phyloP scores from a whole-genome alignment of 2,888 invertebrate species.

The Nasonia oneida region DNA sequence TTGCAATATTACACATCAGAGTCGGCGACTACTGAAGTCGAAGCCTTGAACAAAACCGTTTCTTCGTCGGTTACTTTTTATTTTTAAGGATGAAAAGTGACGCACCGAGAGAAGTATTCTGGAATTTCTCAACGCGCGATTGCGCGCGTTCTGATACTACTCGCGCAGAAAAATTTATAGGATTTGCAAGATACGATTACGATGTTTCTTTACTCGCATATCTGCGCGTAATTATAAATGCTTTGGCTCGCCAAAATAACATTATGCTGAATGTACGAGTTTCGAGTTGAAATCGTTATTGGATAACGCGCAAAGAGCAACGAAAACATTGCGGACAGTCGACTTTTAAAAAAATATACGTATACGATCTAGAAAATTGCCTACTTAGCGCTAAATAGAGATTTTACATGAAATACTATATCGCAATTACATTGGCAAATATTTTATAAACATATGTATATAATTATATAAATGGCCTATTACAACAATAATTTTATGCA shows the following conservation, averaged over 20 bases:
- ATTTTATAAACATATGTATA: constrained; percentile 21
- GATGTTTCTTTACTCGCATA: background rate
- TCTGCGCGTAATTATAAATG: background rate
- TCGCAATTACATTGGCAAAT: constrained; percentile 58
- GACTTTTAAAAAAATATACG: constrained; percentile 12
- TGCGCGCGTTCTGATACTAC: background rate
- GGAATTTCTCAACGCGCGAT: constrained; percentile 20
- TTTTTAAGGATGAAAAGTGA: constrained; percentile 44
- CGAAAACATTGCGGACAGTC: constrained; percentile 1
- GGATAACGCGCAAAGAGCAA: background rate
- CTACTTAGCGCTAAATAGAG: constrained; percentile 54
- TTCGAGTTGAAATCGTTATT: background rate
- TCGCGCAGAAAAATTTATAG: background rate
- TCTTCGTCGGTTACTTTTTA: constrained; percentile 2
- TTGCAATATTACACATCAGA: background rate
- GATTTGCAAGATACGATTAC: background rate
- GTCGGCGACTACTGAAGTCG: background rate
- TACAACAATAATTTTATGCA: constrained; percentile 30
- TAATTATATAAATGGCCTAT: constrained; percentile 37
- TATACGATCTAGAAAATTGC: constrained; percentile 43
- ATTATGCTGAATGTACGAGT: background rate
- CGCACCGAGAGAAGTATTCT: constrained; percentile 43
- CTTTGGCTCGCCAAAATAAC: background rate
- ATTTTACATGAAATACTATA: constrained; percentile 55
- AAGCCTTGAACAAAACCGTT: constrained; percentile 14